Evolutionary conservation across 1,140 invertebrate genomes (phyloP).

Genomic region (Capitella teleta): DNA sequence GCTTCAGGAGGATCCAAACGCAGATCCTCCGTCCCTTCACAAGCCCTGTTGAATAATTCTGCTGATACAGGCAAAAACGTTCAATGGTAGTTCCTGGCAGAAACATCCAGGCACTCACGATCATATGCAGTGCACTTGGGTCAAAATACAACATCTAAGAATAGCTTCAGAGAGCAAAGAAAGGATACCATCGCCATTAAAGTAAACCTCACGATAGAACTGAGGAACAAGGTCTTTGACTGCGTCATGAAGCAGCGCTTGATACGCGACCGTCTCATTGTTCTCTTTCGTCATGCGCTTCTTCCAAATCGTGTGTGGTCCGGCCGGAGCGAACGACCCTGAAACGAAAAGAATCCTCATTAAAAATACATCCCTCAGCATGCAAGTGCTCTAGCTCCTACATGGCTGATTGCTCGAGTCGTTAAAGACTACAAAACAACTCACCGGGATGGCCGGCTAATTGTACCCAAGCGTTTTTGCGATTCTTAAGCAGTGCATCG

Average conservation of each 20-base stretch:
- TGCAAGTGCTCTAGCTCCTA: not conserved
- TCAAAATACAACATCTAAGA: too few relatives aligned
- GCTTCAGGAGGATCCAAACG: too few relatives aligned
- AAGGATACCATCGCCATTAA: constrained; percentile 64
- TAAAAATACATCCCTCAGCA: not conserved
- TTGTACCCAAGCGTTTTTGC: constrained; percentile 72
- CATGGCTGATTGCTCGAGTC: not conserved
- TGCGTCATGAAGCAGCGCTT: constrained; percentile 62
- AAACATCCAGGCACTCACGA: too few relatives aligned
- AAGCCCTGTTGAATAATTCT: too few relatives aligned
- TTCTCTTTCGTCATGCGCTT: constrained; percentile 53
- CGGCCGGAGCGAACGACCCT: constrained; percentile 82
- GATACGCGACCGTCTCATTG: constrained; percentile 59
- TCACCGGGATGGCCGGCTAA: constrained; percentile 70
- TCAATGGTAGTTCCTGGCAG: too few relatives aligned
- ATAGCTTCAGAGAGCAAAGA: too few relatives aligned
- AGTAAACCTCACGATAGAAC: constrained; percentile 75
- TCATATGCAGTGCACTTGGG: too few relatives aligned
- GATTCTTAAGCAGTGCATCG: constrained; percentile 69
- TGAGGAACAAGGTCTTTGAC: constrained; percentile 68
- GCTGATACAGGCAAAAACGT: too few relatives aligned
- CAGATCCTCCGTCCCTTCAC: too few relatives aligned
- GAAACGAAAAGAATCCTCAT: constrained; percentile 32
- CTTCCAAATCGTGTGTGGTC: constrained; percentile 88
- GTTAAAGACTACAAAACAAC: not conserved